A percentile compares a stretch with the other conserved stretches of the same genome.
These are phyloP conservation scores for Drosophila paramelanica DNA, from an alignment of 2,888 invertebrate genomes.

Conservation along the genomic window DNA sequence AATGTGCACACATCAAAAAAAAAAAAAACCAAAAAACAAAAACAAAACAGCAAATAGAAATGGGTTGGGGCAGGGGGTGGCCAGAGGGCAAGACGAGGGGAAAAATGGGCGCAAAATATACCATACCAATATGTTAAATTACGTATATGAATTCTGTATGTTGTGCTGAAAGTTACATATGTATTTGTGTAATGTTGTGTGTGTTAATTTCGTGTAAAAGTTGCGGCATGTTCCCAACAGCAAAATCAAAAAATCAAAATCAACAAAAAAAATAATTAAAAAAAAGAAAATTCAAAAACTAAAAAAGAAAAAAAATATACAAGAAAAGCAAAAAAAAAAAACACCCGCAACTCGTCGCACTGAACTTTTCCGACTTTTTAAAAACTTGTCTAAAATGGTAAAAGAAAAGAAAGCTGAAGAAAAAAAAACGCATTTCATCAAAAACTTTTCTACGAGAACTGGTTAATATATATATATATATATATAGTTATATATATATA, in stretches of 20 bases:
- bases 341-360: slow-evolving; percentile 36
- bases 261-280: slow-evolving; percentile 5
- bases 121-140: slow-evolving; percentile 51
- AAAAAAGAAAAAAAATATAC: slow-evolving; percentile 3
- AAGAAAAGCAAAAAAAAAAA: slow-evolving; percentile 1
- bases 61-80: background rate
- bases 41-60: no score
- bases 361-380: slow-evolving; percentile 30
- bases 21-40: background rate
- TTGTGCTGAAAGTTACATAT: slow-evolving; percentile 74
- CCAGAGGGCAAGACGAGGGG: background rate
- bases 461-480: slow-evolving; percentile 18
- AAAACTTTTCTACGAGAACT: slow-evolving; percentile 45
- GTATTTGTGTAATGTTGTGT: slow-evolving; percentile 74
- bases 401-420: slow-evolving; percentile 16
- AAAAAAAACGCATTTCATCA: slow-evolving; percentile 39
- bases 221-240: slow-evolving; percentile 70
- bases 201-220: slow-evolving; percentile 63
- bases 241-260: background rate
- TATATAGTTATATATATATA: slow-evolving; percentile 25
- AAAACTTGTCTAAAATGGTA: slow-evolving; percentile 14
- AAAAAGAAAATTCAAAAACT: slow-evolving; percentile 8
- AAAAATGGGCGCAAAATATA: slow-evolving; percentile 6
- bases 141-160: slow-evolving; percentile 72
- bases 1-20: slow-evolving; percentile 10